Evolutionary conservation across 37 sponge, comb jelly and placozoan species (phyloP), one percentile per base, ranked within the genome.

Genomic region (Spongilla lacustris): DNA sequence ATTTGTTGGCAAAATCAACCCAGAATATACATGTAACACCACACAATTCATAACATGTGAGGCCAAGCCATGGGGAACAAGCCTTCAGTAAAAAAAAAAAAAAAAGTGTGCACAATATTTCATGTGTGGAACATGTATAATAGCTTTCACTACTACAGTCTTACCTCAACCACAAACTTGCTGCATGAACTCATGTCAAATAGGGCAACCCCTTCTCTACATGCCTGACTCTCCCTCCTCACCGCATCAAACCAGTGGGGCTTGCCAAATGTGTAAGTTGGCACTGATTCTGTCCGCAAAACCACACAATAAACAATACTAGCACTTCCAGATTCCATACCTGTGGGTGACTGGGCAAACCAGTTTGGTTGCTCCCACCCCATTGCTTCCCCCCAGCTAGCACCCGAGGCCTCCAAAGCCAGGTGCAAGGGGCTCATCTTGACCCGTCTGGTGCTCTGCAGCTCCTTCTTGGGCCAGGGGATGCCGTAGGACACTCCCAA

Each of bases 321-420:
- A 41, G 41, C 6, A 9, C 6, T 41, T 41, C 27, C 70, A 10
- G 27, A 69, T 69, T 2, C 25, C 27, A n/a, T 41, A 25, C 85
- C 76, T 21, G 25, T 12, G 4, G 24, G 73, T 73, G 30, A 70
- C 5, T 33, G 75, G 22, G 88, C 87, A 71, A 89, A 96, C 94
- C 95, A 96, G 78, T 84, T 89, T 22, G 97, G 92, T 72, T 90
- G 77, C 66, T 96, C 97, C 93, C 93, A 94, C 12, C 97, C 94
- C 75, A 46, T 68, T 21, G 69, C 74, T 21, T 67, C 32, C 21
- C 87, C 91, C 79, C 78, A 91, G 48, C 79, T 50, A 23, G 91
- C 91, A 22, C 91, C 87, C 14, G 79, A 75, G 24, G 41, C 66
- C 22, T 86, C 91, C 37, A 83, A n/a, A 31, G 38, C 71, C 9